Evolutionary conservation across 2,888 invertebrate species (phyloP).

Genomic region (Acanthosepion esculentum): DNA sequence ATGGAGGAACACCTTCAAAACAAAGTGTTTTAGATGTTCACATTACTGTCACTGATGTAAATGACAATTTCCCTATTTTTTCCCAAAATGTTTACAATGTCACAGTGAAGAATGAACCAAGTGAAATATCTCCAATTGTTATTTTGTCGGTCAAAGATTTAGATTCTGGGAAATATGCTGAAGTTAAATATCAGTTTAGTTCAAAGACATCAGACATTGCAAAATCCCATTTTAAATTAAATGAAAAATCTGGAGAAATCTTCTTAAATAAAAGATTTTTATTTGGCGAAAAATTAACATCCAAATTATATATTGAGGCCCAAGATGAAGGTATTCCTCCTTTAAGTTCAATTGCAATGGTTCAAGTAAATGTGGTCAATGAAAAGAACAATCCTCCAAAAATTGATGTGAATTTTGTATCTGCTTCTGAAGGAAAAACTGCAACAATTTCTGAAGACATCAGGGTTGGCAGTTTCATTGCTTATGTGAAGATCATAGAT

Average conservation of each 20-base stretch:
- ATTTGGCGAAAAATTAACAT: not conserved
- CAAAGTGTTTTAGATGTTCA: constrained; percentile 10
- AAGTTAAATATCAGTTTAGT: not conserved
- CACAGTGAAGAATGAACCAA: not conserved
- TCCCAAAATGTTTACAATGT: not conserved
- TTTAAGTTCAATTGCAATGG: not conserved
- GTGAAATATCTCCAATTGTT: not conserved
- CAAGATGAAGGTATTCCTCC: not conserved
- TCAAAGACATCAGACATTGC: not conserved
- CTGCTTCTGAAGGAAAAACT: not conserved
- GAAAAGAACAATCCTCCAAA: constrained; percentile 11
- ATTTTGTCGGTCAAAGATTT: not conserved
- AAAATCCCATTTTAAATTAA: not conserved
- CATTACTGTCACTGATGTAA: not conserved
- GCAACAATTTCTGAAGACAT: not conserved
- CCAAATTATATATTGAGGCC: not conserved
- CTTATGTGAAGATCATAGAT: not conserved
- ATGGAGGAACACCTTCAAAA: not conserved
- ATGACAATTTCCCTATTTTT: not conserved
- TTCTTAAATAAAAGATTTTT: not conserved
- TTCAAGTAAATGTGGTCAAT: not conserved
- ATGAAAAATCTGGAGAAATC: not conserved
- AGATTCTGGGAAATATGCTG: not conserved
- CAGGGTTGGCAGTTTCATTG: not conserved
- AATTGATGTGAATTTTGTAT: constrained; percentile 14